These are phyloP conservation scores for Lucilia cuprina DNA, from an alignment of 1,140 invertebrate species.

Conservation along the genomic window DNA sequence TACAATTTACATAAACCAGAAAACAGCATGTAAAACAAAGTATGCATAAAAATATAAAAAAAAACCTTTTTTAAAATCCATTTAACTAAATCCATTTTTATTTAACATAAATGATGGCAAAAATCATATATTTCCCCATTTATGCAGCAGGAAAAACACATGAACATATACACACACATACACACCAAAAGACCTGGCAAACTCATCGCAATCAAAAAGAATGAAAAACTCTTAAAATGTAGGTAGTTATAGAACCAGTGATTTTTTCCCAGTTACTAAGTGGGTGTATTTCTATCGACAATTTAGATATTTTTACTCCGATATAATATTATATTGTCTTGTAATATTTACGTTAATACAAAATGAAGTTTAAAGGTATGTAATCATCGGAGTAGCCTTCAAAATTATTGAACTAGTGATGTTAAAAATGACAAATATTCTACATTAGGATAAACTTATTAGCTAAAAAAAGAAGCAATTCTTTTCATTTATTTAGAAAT, in stretches of 20 bases:
- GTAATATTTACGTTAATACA: not conserved
- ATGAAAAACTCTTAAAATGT: not conserved
- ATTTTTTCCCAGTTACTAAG: not conserved
- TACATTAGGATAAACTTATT: too few species aligned
- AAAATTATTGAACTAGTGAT: too few species aligned
- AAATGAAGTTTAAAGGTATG: not conserved
- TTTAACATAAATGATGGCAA: not conserved
- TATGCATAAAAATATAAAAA: not conserved
- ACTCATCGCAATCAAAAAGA: not conserved
- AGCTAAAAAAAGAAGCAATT: too few species aligned
- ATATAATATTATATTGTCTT: not conserved
- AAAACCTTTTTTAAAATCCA: not conserved
- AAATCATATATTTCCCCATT: not conserved
- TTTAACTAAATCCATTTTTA: not conserved
- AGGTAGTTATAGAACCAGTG: not conserved
- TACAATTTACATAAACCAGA: not conserved
- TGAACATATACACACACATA: too few species aligned
- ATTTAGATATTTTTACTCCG: not conserved
- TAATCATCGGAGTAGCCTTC: too few species aligned
- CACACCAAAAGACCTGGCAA: not conserved
- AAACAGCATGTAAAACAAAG: not conserved
- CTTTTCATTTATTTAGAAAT: too few species aligned
- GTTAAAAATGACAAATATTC: too few species aligned
- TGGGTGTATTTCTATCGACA: not conserved
- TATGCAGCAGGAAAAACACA: not conserved